Evolutionary conservation across 2,113 vertebrate species (phyloP).

Genomic region (Phrynocephalus versicolor): DNA sequence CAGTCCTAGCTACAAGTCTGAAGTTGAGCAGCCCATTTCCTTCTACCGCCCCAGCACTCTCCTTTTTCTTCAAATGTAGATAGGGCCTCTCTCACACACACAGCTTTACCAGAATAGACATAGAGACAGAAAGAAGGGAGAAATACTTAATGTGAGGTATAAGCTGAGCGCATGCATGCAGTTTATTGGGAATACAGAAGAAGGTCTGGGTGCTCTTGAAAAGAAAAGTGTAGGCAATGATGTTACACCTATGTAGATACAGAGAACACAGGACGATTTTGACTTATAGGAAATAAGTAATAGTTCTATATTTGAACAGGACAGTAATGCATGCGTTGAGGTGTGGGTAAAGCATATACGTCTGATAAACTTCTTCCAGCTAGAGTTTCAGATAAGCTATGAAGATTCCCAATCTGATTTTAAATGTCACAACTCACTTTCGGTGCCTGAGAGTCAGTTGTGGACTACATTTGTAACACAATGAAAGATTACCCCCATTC

Average conservation of each 20-base stretch:
- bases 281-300: no score
- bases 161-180: slow-evolving; percentile 23
- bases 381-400: not conserved
- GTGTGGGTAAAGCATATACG: not conserved
- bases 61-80: not conserved
- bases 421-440: not conserved
- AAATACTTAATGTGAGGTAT: not conserved
- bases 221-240: slow-evolving; percentile 8
- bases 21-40: not conserved
- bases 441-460: not conserved
- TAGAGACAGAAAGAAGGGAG: slow-evolving; percentile 38
- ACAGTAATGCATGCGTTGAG: slow-evolving; percentile 19
- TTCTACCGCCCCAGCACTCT: not conserved
- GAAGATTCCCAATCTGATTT: not conserved
- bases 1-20: not conserved
- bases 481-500: not conserved
- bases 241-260: slow-evolving; percentile 2
- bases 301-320: not conserved
- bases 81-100: no score
- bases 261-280: not conserved
- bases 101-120: not conserved
- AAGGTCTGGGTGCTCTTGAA: not conserved
- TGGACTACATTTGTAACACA: not conserved
- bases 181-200: slow-evolving; percentile 31
- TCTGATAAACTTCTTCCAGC: not conserved